Conservation (phyloP, 2,888 invertebrate species). For the Furcula furcula region DNA sequence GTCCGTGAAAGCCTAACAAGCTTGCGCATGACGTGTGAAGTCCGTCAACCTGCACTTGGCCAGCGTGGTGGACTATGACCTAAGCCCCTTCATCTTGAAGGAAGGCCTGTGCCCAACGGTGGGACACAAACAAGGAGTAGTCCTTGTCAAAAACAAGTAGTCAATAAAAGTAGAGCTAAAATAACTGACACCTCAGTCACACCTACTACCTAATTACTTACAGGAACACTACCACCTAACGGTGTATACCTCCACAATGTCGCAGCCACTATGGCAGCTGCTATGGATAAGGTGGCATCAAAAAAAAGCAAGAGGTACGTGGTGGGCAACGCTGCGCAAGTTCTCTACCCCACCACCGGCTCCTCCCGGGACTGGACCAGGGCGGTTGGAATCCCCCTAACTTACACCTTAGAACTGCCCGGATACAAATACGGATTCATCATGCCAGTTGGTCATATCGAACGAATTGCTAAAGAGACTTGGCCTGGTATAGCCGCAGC, state of each 20-base stretch:
- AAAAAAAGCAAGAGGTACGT: constrained; percentile 65
- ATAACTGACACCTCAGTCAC: too few relatives aligned
- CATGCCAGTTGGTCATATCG: constrained; percentile 77
- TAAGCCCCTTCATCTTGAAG: too few relatives aligned
- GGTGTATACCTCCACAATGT: constrained; percentile 65
- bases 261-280: constrained; percentile 63
- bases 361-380: constrained; percentile 87
- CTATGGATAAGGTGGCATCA: constrained; percentile 66
- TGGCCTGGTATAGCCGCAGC: constrained; percentile 81
- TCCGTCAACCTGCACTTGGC: too few relatives aligned
- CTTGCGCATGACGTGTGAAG: too few relatives aligned
- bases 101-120: too few relatives aligned
- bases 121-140: too few relatives aligned
- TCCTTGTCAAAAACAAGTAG: too few relatives aligned
- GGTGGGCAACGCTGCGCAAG: constrained; percentile 79
- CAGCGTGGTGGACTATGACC: too few relatives aligned
- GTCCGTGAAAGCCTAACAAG: too few relatives aligned
- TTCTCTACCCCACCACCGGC: constrained; percentile 83
- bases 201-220: too few relatives aligned
- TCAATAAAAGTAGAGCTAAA: too few relatives aligned
- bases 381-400: constrained; percentile 78
- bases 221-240: constrained; percentile 76
- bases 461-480: constrained; percentile 82
- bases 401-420: constrained; percentile 86
- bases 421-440: constrained; percentile 81